A percentile compares a stretch with the other conserved stretches of the same genome.
phyloP scores from a whole-genome alignment of 2,113 vertebrate genomes.

The Semicossyphus pulcher region DNA sequence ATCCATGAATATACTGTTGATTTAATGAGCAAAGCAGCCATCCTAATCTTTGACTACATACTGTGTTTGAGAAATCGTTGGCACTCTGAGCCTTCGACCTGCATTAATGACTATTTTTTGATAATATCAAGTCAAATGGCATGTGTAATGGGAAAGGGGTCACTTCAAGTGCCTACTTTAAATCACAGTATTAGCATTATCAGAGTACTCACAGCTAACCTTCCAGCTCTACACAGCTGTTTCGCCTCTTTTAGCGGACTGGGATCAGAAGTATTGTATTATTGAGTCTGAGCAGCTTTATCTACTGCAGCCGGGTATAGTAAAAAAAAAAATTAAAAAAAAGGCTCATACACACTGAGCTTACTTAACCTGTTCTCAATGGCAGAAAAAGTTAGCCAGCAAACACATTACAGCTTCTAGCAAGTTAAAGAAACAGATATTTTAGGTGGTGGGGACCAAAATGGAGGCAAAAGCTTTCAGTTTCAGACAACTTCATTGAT shows the following conservation, averaged over 20 bases:
- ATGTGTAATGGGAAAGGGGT: not conserved
- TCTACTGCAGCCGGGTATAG: not conserved
- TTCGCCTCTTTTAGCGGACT: not conserved
- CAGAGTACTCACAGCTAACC: not conserved
- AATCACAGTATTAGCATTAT: constrained; percentile 3
- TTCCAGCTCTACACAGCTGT: not conserved
- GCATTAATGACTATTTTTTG: constrained; percentile 23
- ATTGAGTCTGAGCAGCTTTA: not conserved
- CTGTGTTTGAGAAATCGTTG: constrained; percentile 7
- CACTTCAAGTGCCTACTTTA: not conserved
- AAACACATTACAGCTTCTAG: not conserved
- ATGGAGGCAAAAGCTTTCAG: too few species aligned
- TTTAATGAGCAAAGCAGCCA: constrained; percentile 43
- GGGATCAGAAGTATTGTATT: not conserved
- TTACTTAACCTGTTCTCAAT: not conserved
- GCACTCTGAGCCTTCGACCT: not conserved
- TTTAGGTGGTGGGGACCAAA: not conserved
- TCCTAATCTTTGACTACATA: constrained; percentile 27
- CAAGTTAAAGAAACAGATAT: too few species aligned
- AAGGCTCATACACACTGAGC: not conserved
- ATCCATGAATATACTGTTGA: constrained; percentile 45
- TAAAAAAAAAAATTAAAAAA: too few species aligned
- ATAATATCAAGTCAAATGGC: constrained; percentile 1
- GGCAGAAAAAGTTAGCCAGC: not conserved
- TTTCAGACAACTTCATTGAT: too few species aligned